Evolutionary conservation across 2,888 invertebrate genomes (phyloP).

Genomic region (Folsomia manolachei): DNA sequence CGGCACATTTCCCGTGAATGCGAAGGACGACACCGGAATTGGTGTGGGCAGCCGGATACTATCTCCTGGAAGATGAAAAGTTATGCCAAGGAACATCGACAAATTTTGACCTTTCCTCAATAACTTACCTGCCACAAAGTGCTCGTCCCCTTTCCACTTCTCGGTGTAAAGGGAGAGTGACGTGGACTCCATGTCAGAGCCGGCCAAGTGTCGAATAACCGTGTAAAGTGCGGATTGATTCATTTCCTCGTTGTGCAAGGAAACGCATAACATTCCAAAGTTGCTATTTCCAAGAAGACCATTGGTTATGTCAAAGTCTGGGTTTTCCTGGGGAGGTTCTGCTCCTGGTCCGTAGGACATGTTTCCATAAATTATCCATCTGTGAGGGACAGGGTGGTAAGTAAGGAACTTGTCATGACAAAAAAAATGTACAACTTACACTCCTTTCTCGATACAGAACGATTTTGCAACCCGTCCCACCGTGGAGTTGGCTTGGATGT

Average conservation of each 20-base stretch:
- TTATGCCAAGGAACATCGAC: too few species aligned
- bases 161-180: not conserved
- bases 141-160: not conserved
- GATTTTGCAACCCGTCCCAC: not conserved
- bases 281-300: not conserved
- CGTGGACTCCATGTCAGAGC: not conserved
- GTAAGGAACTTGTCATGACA: not conserved
- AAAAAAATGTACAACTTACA: not conserved
- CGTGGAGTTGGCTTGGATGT: not conserved
- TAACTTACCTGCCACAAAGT: not conserved
- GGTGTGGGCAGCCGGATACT: not conserved
- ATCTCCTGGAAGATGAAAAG: too few species aligned
- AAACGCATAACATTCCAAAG: not conserved
- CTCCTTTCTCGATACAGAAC: not conserved
- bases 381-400: not conserved
- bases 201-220: not conserved
- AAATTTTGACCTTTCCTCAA: too few species aligned
- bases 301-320: not conserved
- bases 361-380: not conserved
- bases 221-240: not conserved
- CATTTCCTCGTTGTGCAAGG: not conserved
- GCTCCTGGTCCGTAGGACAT: not conserved
- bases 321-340: not conserved
- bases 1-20: not conserved
- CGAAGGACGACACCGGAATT: not conserved